A percentile compares a stretch with the other conserved stretches of the same genome.
phyloP scores from a whole-genome alignment of 23 tunicate genomes.

The Pegea sp. region DNA sequence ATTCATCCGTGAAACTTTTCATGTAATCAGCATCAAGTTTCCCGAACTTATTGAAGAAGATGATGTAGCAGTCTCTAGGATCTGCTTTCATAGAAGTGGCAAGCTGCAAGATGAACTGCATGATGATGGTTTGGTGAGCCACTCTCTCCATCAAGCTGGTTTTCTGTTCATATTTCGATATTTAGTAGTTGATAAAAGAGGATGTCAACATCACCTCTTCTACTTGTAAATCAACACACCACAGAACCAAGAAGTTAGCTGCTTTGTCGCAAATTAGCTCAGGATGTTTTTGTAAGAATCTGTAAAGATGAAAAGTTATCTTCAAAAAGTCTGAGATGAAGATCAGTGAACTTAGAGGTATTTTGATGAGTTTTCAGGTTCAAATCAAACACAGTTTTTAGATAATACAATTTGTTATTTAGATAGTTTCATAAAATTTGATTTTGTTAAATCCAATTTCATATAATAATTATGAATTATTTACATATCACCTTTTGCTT shows the following conservation, averaged over 20 bases:
- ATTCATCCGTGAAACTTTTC: constrained; percentile 64
- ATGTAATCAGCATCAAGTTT: constrained; percentile 45
- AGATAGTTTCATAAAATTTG: too few species aligned
- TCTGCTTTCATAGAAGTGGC: constrained; percentile 59
- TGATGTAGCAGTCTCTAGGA: constrained; percentile 69
- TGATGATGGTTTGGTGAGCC: constrained; percentile 76
- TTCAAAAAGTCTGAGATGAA: too few species aligned
- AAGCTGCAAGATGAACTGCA: constrained; percentile 82
- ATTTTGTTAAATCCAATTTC: too few species aligned
- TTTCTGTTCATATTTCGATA: constrained; percentile 13
- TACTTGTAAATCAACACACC: constrained; percentile 88
- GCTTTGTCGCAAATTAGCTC: constrained; percentile 64
- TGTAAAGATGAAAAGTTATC: too few species aligned
- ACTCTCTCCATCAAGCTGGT: constrained; percentile 52
- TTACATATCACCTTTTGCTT: constrained; percentile 34
- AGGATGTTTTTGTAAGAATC: constrained; percentile 54
- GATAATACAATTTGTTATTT: too few species aligned
- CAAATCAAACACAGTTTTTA: too few species aligned
- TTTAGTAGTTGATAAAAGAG: not conserved
- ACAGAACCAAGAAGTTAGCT: constrained; percentile 68
- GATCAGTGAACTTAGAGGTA: too few species aligned
- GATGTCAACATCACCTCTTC: constrained; percentile 35
- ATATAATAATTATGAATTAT: too few species aligned
- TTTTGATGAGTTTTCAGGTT: not conserved
- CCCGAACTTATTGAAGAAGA: constrained; percentile 73